Base-by-base conservation (phyloP, 2,888 invertebrate species). In the Cyrtodaria siliqua region DNA sequence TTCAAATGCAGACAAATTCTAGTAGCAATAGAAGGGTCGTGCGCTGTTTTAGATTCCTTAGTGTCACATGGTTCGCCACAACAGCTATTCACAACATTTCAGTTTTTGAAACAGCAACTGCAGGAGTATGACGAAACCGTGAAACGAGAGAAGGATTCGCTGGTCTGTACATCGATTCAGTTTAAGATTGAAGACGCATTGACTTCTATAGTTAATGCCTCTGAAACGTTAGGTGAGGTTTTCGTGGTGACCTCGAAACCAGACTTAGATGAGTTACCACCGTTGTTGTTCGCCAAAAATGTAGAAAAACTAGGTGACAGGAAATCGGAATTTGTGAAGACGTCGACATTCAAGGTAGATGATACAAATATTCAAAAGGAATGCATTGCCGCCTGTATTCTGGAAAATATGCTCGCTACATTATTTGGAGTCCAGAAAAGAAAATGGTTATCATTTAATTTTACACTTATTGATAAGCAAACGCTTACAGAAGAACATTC, bases 21-120 rank as follows among this genome's bases (percentile, higher is more conserved):
- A 9, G 57, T 55, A 8, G 68, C 77, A 4, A 77, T 77, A 20
- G 77, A 67, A 62, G 68, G 71, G 14, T 77, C 77, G 2, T 62
- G 47, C 23, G 63, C 55, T 14, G 57, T 61, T 2, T 33, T 77
- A 9, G 77, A 77, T 18, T 63, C 77, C 2, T 62, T 68, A 3
- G 44, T 63, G 12, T 49, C 67, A 56, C 71, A 77, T 50, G 77
- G 77, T 2, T 59, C 77, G 1, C 61, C 62, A 40, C 40, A 42
- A 14, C 77, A 77, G 42, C 29, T 77, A 38, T 77, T 71, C 49
- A 53, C 47, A n/a, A 63, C 71, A 12, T 77, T 77, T 27, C 68
- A 68, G 20, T 57, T 55, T n/a, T 20, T 77, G 4, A 71, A 63
- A 53, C 44, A 18, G 6, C 77, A 77, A n/a, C 29, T 77, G 20